Evolutionary conservation across 1,140 invertebrate genomes (phyloP).

Genomic region (Alviniconcha marisindica): DNA sequence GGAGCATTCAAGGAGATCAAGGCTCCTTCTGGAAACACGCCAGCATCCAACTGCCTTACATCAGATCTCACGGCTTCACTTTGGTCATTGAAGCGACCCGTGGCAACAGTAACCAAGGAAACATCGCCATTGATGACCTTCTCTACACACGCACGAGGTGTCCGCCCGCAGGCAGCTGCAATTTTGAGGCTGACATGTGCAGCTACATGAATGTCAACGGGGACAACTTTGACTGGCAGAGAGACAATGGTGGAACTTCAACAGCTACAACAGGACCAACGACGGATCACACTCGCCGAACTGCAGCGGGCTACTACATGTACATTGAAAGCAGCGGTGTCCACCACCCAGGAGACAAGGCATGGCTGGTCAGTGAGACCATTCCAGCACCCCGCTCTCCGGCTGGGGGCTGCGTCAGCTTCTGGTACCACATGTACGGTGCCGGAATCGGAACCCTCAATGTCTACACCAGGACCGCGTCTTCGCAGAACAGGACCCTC

Average conservation of each 20-base stretch:
- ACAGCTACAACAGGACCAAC: conserved; percentile 59
- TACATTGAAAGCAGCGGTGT: conserved; percentile 69
- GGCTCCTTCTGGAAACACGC: conserved; percentile 35
- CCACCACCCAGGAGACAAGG: conserved; percentile 60
- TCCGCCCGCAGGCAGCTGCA: conserved; percentile 61
- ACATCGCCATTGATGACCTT: conserved; percentile 73
- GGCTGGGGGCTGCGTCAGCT: conserved; percentile 58
- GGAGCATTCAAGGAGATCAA: conserved; percentile 76
- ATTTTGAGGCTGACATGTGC: conserved; percentile 71
- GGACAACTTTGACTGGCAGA: conserved; percentile 72
- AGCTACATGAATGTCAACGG: conserved; percentile 61
- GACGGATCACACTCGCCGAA: conserved; percentile 61
- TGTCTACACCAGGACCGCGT: conserved; percentile 52
- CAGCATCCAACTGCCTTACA: conserved; percentile 31
- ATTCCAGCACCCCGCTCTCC: conserved; percentile 35
- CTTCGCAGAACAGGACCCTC: conserved; percentile 32
- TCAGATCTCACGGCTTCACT: not conserved
- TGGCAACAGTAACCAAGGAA: conserved; percentile 78
- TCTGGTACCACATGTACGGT: conserved; percentile 87
- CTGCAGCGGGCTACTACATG: conserved; percentile 60
- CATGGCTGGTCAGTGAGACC: conserved; percentile 66
- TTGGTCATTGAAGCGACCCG: conserved; percentile 30
- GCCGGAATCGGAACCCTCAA: conserved; percentile 61
- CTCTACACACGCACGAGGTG: conserved; percentile 60
- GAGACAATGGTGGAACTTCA: conserved; percentile 66